Percentiles rank a stretch among this genome's conserved stretches.
These are phyloP conservation scores for Ashinkailepas kermadecensis DNA, from an alignment of 2,888 invertebrate genomes.

Conservation along the genomic window DNA sequence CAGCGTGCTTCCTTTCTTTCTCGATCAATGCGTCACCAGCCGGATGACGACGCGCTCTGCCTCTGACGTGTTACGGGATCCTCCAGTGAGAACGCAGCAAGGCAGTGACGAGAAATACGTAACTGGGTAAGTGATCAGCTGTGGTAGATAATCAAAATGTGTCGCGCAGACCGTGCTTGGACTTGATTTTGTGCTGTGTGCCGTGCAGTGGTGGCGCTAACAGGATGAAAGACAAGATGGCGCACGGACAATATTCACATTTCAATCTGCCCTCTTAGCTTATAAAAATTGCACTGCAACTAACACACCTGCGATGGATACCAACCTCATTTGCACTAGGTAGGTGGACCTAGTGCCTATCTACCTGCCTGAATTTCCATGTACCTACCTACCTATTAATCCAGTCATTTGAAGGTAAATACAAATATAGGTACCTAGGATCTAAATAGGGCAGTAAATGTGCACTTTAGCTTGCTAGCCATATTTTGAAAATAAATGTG, in stretches of 20 bases:
- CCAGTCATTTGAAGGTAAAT: no score
- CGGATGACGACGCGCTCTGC: background rate
- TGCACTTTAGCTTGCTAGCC: no score
- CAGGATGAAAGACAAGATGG: background rate
- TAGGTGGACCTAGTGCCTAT: no score
- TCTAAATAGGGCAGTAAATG: no score
- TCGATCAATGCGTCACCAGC: slow-evolving; percentile 13
- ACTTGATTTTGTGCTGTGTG: background rate
- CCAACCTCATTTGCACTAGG: no score
- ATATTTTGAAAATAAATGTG: no score
- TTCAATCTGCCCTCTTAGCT: no score
- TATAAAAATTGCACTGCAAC: no score
- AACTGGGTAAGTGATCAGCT: slow-evolving; percentile 3
- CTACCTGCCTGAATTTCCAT: no score
- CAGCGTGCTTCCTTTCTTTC: background rate
- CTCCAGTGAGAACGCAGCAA: slow-evolving; percentile 14
- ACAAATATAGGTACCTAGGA: no score
- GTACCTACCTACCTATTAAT: no score
- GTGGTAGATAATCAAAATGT: slow-evolving; percentile 11
- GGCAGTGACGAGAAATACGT: slow-evolving; percentile 17
- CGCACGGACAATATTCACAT: background rate
- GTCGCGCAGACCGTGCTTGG: background rate
- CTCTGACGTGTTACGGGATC: slow-evolving; percentile 23
- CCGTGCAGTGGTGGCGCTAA: background rate
- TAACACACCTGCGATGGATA: no score